These are phyloP conservation scores for Nesogale talazaci DNA, from an alignment of 2,113 vertebrate genomes.

Conservation along the genomic window DNA sequence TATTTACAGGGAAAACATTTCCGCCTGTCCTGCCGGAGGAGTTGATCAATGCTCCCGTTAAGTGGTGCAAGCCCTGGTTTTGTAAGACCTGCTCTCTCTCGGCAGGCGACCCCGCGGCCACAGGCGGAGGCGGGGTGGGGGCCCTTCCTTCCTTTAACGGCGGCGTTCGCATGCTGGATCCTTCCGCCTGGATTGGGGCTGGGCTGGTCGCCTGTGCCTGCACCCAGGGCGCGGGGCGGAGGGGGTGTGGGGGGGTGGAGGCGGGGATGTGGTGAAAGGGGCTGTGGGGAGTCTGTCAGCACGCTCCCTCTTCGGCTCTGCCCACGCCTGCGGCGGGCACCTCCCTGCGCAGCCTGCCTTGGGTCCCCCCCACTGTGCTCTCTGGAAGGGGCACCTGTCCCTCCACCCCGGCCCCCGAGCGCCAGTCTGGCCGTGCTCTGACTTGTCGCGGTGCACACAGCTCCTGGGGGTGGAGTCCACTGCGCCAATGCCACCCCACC, in stretches of 20 bases:
- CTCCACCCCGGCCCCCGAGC: background rate
- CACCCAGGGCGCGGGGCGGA: slow-evolving; percentile 1
- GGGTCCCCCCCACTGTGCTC: background rate
- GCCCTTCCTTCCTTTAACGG: slow-evolving; percentile 54
- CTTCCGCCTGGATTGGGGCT: background rate
- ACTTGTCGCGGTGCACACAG: slow-evolving; percentile 1
- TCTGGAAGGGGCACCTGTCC: background rate
- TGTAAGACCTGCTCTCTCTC: background rate
- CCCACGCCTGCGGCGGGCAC: background rate
- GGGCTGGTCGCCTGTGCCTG: background rate
- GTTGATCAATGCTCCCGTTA: slow-evolving; percentile 48
- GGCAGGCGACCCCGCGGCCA: slow-evolving; percentile 55
- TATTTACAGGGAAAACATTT: slow-evolving; percentile 62
- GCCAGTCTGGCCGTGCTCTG: slow-evolving; percentile 4
- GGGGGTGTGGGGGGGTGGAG: too few relatives aligned
- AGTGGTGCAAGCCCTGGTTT: slow-evolving; percentile 36
- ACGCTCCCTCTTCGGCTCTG: background rate
- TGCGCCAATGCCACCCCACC: too few relatives aligned
- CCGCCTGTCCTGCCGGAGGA: slow-evolving; percentile 53
- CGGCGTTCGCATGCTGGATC: slow-evolving; percentile 16
- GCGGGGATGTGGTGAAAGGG: background rate
- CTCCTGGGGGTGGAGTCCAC: background rate
- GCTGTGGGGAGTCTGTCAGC: background rate
- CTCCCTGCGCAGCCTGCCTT: background rate
- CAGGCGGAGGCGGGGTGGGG: background rate